Base-by-base conservation (phyloP, 2,888 invertebrate genomes). In the Stomorhina lunata region DNA sequence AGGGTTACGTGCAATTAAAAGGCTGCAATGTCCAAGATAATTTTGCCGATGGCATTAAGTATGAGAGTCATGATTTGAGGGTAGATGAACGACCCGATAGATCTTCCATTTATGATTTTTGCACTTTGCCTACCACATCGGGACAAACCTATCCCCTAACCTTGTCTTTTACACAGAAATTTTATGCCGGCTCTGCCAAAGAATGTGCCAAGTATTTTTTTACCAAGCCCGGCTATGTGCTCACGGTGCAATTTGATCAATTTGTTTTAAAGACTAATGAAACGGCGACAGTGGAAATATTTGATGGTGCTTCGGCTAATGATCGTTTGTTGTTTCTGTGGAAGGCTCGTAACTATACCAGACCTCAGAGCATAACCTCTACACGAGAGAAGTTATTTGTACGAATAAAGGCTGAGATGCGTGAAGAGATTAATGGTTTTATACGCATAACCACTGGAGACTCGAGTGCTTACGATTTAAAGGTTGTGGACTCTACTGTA, bases 11-110 rank as follows among this genome's bases (percentile, higher is more conserved):
- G 7, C 94, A 94, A 85, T 92, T 98, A 68, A 95, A 96, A 84
- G 95, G 95, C 85, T 96, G 97, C 86, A 92, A 93, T 55, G 93
- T 98, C 12, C 93, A 94, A 84, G 95, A 96, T 86, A 99, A 98
- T 90, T 96, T 95, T 4, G 98, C 95, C 0, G 98, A 98, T 90
- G 98, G 98, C 27, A 92, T 99, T 68, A 95, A 96, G 90, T 98
- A 96, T 90, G 94, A 96, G 15, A 95, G 95, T 69, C 95, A 96
- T 86, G 96, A 97, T 91, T 93, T 95, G 88, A 93, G 95, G 84
- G 94, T 95, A 4, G 95, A 96, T 84, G 95, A 95, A 87, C 93
- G 94, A 86, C 93, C 94, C 57, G 95, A 96, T 90, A 93, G 95
- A 76, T 94, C 94, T 66, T 95, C 95, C 86, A 94, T 96, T 85